These are phyloP conservation scores for Balaeniceps rex DNA, from an alignment of 2,113 vertebrate species.

Conservation along the genomic window DNA sequence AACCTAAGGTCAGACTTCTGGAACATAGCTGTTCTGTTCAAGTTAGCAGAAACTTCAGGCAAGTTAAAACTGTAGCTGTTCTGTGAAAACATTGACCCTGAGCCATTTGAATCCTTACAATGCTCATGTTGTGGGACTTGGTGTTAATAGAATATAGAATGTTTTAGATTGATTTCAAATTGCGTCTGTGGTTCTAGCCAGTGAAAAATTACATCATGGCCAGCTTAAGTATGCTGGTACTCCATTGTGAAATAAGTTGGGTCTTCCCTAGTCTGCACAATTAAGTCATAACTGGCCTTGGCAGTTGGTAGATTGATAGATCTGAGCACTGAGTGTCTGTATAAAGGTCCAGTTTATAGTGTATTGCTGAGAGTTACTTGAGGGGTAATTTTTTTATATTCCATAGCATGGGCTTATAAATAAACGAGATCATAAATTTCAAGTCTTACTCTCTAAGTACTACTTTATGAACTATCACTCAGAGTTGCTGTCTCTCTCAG, in stretches of 20 bases:
- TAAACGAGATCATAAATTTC: neutral
- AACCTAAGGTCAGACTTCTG: neutral
- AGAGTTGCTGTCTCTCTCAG: neutral
- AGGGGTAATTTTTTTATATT: neutral
- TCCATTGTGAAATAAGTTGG: neutral
- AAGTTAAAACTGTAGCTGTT: neutral
- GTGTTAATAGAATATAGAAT: neutral
- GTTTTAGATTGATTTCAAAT: neutral
- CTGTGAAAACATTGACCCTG: neutral
- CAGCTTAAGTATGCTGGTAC: neutral
- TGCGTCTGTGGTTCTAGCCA: neutral
- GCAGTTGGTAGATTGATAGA: neutral
- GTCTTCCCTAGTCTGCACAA: neutral
- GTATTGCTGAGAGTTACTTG: neutral
- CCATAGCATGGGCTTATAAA: neutral
- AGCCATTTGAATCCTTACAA: neutral
- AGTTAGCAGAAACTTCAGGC: neutral
- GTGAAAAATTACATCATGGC: neutral
- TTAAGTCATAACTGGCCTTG: neutral
- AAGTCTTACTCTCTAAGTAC: neutral
- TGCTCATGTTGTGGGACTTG: neutral
- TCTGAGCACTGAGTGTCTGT: neutral
- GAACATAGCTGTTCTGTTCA: neutral
- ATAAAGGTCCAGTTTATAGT: neutral
- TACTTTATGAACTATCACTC: neutral